Conservation (phyloP, 1,140 invertebrate species). For the Sminthurinus signatus region DNA sequence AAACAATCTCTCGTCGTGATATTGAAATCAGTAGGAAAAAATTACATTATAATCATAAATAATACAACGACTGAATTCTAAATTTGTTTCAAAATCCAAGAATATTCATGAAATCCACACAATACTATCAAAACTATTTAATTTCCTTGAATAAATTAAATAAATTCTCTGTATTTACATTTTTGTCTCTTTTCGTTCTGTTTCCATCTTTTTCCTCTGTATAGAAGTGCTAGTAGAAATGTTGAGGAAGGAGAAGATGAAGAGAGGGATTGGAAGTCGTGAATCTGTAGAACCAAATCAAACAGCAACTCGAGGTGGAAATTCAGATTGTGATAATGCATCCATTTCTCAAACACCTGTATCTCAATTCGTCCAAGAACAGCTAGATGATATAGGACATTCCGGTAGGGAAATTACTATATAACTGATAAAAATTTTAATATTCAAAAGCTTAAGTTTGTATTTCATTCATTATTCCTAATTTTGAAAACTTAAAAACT, state of each 20-base stretch:
- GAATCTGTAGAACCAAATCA: not conserved
- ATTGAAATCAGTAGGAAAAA: constrained; percentile 22
- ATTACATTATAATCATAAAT: no score
- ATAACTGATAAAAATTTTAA: not conserved
- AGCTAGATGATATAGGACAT: not conserved
- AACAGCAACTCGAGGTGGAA: not conserved
- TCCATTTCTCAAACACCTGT: not conserved
- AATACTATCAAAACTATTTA: not conserved
- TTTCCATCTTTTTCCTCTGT: not conserved
- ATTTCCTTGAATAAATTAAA: constrained; percentile 1
- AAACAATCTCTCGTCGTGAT: constrained; percentile 15
- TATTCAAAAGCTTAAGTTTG: no score
- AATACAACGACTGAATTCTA: no score
- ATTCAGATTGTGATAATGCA: not conserved
- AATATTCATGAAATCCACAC: not conserved
- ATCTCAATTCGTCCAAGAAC: not conserved
- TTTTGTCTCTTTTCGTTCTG: no score
- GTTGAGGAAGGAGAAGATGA: constrained; percentile 25
- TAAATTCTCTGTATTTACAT: not conserved
- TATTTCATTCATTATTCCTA: no score
- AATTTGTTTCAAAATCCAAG: not conserved
- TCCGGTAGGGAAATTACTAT: not conserved
- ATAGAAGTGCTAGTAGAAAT: constrained; percentile 25
- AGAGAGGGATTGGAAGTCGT: not conserved
- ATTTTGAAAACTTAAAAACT: no score